Percentiles rank a stretch among this genome's conserved stretches.
Evolutionary conservation across 2,797 vertebrate species (phyloP).

Genomic region (Psittacula echo): DNA sequence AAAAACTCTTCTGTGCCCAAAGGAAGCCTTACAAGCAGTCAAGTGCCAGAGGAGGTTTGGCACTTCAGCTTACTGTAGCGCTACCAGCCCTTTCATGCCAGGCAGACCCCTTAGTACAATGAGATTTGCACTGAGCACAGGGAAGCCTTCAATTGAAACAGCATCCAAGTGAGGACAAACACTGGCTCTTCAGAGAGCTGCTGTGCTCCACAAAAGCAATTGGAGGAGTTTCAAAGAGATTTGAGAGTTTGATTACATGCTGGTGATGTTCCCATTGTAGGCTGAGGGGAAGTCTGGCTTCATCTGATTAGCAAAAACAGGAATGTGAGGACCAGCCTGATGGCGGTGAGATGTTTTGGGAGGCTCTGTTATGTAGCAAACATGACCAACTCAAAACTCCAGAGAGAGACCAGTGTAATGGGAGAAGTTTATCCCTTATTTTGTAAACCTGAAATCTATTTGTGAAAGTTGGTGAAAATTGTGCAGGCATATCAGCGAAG

Average conservation of each 20-base stretch:
- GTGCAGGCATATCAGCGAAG: neutral
- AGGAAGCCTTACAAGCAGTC: neutral
- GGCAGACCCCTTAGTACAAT: neutral
- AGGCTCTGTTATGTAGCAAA: neutral
- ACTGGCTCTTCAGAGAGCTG: neutral
- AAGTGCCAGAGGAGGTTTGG: neutral
- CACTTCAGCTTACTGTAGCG: neutral
- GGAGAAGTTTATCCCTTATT: neutral
- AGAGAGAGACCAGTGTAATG: neutral
- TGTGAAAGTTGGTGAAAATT: neutral
- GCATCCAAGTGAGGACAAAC: neutral
- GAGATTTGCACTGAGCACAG: neutral
- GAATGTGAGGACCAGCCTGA: neutral
- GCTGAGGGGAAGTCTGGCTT: neutral
- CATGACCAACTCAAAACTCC: neutral
- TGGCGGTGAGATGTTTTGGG: neutral
- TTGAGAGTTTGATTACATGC: neutral
- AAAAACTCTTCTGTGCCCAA: neutral
- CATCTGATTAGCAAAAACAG: slow-evolving; percentile 11
- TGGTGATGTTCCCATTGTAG: neutral
- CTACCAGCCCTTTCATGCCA: fast-evolving
- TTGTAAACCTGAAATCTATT: neutral
- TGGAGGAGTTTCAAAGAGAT: neutral
- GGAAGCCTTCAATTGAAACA: neutral
- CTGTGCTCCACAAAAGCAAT: neutral